Evolutionary conservation across 2,888 invertebrate species (phyloP).

Genomic region (Drosophila nigritarsus): DNA sequence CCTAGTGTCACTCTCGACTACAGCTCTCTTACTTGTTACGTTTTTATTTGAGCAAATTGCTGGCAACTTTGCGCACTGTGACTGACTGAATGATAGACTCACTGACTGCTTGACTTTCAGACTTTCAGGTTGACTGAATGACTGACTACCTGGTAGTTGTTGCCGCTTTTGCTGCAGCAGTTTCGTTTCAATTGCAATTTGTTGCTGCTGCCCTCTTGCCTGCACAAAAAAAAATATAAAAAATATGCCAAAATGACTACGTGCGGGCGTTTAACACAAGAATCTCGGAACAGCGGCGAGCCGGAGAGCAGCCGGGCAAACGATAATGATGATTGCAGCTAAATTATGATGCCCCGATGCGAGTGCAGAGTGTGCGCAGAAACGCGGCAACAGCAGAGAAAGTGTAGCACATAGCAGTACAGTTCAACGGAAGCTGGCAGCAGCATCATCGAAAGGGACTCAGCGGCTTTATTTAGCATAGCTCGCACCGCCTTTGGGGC

Average conservation of each 20-base stretch:
- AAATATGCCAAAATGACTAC: slow-evolving; percentile 71
- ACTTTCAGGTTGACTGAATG: slow-evolving; percentile 69
- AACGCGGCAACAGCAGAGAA: slow-evolving; percentile 49
- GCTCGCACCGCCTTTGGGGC: slow-evolving; percentile 60
- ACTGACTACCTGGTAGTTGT: slow-evolving; percentile 75
- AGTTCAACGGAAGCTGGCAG: slow-evolving; percentile 75
- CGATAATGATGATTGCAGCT: slow-evolving; percentile 84
- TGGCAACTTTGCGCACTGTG: slow-evolving; percentile 76
- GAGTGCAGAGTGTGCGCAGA: slow-evolving; percentile 48
- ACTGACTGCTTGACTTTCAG: slow-evolving; percentile 65
- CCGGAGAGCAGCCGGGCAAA: slow-evolving; percentile 61
- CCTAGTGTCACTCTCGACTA: background rate
- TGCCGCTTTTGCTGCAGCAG: slow-evolving; percentile 34
- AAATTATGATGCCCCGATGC: slow-evolving; percentile 82
- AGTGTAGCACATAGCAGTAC: slow-evolving; percentile 62
- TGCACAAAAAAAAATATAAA: slow-evolving; percentile 24
- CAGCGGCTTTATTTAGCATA: slow-evolving; percentile 60
- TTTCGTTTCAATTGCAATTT: slow-evolving; percentile 58
- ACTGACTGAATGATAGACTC: slow-evolving; percentile 81
- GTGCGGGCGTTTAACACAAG: slow-evolving; percentile 76
- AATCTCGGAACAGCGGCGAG: slow-evolving; percentile 44
- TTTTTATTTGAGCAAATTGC: slow-evolving; percentile 82
- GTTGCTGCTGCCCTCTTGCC: slow-evolving; percentile 44
- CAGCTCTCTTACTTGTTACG: slow-evolving; percentile 44
- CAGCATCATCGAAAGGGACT: slow-evolving; percentile 70